Percentiles rank a stretch among this genome's conserved stretches.
Evolutionary conservation across 2,888 invertebrate species (phyloP).

Genomic region (Zygaena filipendulae): DNA sequence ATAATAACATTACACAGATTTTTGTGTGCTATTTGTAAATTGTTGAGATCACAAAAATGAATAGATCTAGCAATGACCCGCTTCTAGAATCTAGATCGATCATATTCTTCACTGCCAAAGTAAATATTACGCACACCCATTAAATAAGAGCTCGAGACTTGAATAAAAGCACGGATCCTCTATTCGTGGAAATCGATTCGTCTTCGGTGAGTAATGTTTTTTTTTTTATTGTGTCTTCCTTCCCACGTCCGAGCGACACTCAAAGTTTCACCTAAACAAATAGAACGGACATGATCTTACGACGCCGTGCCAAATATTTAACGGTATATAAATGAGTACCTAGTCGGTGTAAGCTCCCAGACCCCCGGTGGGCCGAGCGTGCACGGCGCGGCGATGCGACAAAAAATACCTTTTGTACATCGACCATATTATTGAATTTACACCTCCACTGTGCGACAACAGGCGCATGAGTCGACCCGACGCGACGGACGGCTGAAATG

Average conservation of each 20-base stretch:
- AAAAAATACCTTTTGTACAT: constrained; percentile 27
- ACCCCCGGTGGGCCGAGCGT: no score
- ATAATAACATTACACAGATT: no score
- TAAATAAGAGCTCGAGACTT: no score
- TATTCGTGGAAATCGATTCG: no score
- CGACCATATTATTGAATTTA: constrained; percentile 46
- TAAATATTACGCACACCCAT: no score
- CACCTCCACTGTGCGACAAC: constrained; percentile 35
- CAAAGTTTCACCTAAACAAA: constrained; percentile 51
- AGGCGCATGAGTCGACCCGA: constrained; percentile 14
- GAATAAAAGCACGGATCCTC: no score
- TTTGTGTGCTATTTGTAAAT: no score
- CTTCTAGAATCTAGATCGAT: no score
- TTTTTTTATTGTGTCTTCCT: constrained; percentile 29
- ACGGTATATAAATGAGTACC: constrained; percentile 39
- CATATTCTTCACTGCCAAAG: no score
- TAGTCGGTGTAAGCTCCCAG: neutral
- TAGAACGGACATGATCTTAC: constrained; percentile 34
- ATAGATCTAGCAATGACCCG: no score
- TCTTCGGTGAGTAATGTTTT: no score
- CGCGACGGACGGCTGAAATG: neutral
- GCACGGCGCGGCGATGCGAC: constrained; percentile 16
- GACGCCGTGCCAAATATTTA: constrained; percentile 37
- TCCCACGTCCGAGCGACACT: constrained; percentile 43
- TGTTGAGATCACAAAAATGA: no score